phyloP scores from a whole-genome alignment of 2,888 invertebrate genomes.

The Platycheirus albimanus region DNA sequence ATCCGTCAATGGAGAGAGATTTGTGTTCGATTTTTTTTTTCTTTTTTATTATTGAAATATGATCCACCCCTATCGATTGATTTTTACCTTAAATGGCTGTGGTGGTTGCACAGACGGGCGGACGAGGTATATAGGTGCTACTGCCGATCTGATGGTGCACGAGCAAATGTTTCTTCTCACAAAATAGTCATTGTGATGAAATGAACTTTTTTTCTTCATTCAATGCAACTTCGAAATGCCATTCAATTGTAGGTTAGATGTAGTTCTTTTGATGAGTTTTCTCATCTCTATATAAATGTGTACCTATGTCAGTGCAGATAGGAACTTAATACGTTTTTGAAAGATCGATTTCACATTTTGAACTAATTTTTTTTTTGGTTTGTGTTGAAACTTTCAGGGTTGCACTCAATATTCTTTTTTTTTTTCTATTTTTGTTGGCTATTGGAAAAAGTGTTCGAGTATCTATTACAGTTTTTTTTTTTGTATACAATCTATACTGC shows the following conservation, averaged over 20 bases:
- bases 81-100: constrained; percentile 64
- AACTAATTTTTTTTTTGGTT: constrained; percentile 63
- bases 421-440: neutral
- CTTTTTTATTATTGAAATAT: constrained; percentile 38
- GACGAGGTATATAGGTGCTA: constrained; percentile 50
- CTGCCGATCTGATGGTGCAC: constrained; percentile 62
- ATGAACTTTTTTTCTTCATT: constrained; percentile 38
- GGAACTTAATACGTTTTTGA: constrained; percentile 68
- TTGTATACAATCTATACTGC: neutral
- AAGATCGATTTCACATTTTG: constrained; percentile 72
- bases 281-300: no score
- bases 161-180: constrained; percentile 15
- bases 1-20: constrained; percentile 60
- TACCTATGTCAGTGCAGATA: constrained; percentile 6
- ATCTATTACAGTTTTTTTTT: constrained; percentile 54
- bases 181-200: constrained; percentile 16
- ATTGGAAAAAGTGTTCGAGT: constrained; percentile 28
- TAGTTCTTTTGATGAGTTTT: neutral
- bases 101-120: constrained; percentile 14
- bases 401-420: constrained; percentile 35
- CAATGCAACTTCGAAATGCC: constrained; percentile 31
- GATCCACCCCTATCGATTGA: constrained; percentile 53
- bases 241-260: constrained; percentile 41
- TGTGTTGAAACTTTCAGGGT: constrained; percentile 69
- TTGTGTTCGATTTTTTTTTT: constrained; percentile 43